Conservation (phyloP, 2,797 vertebrate species). For the Alfaro cultratus region DNA sequence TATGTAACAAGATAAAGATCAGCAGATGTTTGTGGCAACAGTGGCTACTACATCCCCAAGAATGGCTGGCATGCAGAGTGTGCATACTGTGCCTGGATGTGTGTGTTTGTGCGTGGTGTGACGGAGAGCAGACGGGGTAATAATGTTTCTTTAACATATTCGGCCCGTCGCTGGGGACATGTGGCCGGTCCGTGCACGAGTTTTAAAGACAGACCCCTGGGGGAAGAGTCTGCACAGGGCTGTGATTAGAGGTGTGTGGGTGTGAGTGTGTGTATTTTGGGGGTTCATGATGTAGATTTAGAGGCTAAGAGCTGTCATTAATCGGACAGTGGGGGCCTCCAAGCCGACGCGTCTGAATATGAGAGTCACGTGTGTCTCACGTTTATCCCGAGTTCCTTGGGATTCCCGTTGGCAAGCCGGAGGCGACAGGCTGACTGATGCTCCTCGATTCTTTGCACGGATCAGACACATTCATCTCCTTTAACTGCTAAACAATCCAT, state of each 20-base stretch:
- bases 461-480: slow-evolving; percentile 53
- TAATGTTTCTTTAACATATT: slow-evolving; percentile 36
- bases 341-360: slow-evolving; percentile 40
- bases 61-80: slow-evolving; percentile 20
- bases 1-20: slow-evolving; percentile 60
- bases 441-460: slow-evolving; percentile 30
- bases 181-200: slow-evolving; percentile 73
- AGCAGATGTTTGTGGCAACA: slow-evolving; percentile 32
- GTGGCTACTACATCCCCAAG: slow-evolving; percentile 5
- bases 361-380: slow-evolving; percentile 50
- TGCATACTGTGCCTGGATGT: slow-evolving; percentile 8
- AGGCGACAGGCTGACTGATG: slow-evolving; percentile 49
- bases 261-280: slow-evolving; percentile 39
- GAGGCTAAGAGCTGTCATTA: slow-evolving; percentile 65
- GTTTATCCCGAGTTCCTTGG: slow-evolving; percentile 39
- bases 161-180: slow-evolving; percentile 53
- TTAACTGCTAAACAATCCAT: slow-evolving; percentile 31
- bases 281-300: slow-evolving; percentile 49
- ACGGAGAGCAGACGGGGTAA: slow-evolving; percentile 1
- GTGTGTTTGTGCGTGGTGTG: slow-evolving; percentile 11
- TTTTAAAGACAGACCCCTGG: slow-evolving; percentile 80
- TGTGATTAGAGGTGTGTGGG: slow-evolving; percentile 65
- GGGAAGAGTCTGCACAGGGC: slow-evolving; percentile 56
- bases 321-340: slow-evolving; percentile 35
- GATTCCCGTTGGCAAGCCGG: slow-evolving; percentile 34